phyloP scores from a whole-genome alignment of 2,888 invertebrate genomes.

The Dioctria rufipes region DNA sequence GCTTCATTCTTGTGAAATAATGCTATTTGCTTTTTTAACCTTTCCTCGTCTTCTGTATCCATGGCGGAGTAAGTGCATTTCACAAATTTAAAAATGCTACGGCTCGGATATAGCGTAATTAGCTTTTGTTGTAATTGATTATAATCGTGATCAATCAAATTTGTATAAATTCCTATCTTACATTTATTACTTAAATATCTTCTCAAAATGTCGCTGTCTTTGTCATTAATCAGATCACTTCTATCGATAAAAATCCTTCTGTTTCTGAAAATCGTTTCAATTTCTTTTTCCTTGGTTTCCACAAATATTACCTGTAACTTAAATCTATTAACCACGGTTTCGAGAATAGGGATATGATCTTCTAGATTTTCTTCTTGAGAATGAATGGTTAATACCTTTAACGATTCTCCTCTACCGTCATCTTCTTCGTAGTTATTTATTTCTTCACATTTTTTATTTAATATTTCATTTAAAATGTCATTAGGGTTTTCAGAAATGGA shows the following conservation, averaged over 20 bases:
- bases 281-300: background rate
- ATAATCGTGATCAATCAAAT: slow-evolving; percentile 50
- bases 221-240: background rate
- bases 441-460: background rate
- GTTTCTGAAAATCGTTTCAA: slow-evolving; percentile 6
- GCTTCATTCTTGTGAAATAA: too few species aligned
- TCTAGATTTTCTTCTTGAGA: slow-evolving; percentile 40
- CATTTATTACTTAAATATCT: slow-evolving; percentile 20
- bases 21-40: too few species aligned
- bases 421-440: slow-evolving; percentile 1
- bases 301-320: slow-evolving; percentile 7
- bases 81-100: slow-evolving; percentile 36
- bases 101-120: background rate
- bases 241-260: slow-evolving; percentile 25
- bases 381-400: slow-evolving; percentile 30
- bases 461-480: background rate
- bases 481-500: slow-evolving; percentile 5
- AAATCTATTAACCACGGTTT: slow-evolving; percentile 45
- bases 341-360: slow-evolving; percentile 46
- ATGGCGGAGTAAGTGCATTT: slow-evolving; percentile 55
- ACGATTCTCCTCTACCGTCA: slow-evolving; percentile 1
- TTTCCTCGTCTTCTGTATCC: too few species aligned
- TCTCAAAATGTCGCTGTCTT: background rate
- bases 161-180: slow-evolving; percentile 48
- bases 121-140: slow-evolving; percentile 23